phyloP scores from a whole-genome alignment of 2,113 vertebrate genomes.

The Pleuronectes platessa region DNA sequence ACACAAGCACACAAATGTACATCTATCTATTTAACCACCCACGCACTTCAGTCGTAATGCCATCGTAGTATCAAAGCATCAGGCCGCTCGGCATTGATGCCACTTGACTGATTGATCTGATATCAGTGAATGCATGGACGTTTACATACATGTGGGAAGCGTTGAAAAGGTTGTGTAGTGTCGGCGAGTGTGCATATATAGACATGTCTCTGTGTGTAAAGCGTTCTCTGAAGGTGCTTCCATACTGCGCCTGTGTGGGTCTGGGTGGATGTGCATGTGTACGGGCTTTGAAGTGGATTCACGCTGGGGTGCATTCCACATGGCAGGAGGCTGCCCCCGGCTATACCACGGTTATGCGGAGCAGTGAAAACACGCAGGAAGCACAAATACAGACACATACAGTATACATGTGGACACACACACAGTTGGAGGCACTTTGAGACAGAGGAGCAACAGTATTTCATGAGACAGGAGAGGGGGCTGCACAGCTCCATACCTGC shows the following conservation, averaged over 20 bases:
- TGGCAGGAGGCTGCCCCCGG: constrained; percentile 46
- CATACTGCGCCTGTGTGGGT: not conserved
- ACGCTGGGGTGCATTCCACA: constrained; percentile 39
- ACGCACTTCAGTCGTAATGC: constrained; percentile 10
- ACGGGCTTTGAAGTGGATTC: constrained; percentile 53
- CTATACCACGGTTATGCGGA: constrained; percentile 22
- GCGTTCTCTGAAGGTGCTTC: not conserved
- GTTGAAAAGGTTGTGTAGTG: not conserved
- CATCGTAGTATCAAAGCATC: constrained; percentile 35
- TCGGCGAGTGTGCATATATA: not conserved
- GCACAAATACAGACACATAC: constrained; percentile 5
- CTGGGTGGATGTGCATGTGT: constrained; percentile 6
- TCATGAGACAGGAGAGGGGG: constrained; percentile 65
- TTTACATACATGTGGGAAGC: not conserved
- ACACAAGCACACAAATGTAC: constrained; percentile 15
- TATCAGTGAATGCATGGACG: not conserved
- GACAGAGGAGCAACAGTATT: constrained; percentile 52
- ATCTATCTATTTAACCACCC: constrained; percentile 34
- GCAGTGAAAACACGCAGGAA: constrained; percentile 22
- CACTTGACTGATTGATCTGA: constrained; percentile 1
- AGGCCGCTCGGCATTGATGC: not conserved
- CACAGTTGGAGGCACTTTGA: constrained; percentile 54
- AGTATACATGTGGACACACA: constrained; percentile 41
- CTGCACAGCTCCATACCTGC: constrained; percentile 54
- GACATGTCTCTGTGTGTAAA: not conserved